phyloP scores from a whole-genome alignment of 2,113 vertebrate genomes.

The Nannobrachium achirus region DNA sequence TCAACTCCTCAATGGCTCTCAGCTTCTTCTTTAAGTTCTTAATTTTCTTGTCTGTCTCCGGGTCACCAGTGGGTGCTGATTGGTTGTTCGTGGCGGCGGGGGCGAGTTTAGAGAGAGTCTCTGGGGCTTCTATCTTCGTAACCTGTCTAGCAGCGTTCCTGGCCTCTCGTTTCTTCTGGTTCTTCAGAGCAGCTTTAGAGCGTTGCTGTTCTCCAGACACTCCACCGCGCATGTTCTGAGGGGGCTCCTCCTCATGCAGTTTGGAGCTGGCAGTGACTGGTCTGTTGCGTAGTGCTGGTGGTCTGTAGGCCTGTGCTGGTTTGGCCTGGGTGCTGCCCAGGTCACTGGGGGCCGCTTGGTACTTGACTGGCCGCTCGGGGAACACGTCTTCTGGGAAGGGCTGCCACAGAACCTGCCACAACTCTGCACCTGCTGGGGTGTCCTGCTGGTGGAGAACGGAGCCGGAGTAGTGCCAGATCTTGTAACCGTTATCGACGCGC shows the following conservation, averaged over 20 bases:
- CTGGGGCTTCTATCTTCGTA: too few relatives aligned
- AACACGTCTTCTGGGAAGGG: conserved; percentile 83
- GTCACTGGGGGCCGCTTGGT: conserved; percentile 80
- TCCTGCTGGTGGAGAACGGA: conserved; percentile 80
- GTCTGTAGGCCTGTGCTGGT: conserved; percentile 86
- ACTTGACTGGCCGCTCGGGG: conserved; percentile 77
- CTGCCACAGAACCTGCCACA: conserved; percentile 96
- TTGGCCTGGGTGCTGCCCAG: conserved; percentile 79
- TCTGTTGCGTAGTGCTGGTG: conserved; percentile 91
- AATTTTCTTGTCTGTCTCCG: conserved; percentile 93
- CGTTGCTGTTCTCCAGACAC: conserved; percentile 80
- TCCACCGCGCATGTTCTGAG: conserved; percentile 89
- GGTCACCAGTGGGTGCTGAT: conserved; percentile 79
- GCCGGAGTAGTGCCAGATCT: conserved; percentile 95
- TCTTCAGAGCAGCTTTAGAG: conserved; percentile 93
- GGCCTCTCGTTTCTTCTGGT: conserved; percentile 93
- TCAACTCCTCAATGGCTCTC: conserved; percentile 95
- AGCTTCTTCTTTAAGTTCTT: conserved; percentile 98
- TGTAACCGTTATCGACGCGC: conserved; percentile 90
- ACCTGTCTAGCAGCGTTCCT: conserved; percentile 97
- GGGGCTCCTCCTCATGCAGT: conserved; percentile 95
- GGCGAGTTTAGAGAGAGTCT: too few relatives aligned
- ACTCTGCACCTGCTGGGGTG: conserved; percentile 69
- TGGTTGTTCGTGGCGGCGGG: conserved; percentile 16
- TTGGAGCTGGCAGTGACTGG: conserved; percentile 80